A percentile compares a stretch with the other conserved stretches of the same genome.
Evolutionary conservation across 1,140 invertebrate species (phyloP).

Genomic region (Ostrea edulis): DNA sequence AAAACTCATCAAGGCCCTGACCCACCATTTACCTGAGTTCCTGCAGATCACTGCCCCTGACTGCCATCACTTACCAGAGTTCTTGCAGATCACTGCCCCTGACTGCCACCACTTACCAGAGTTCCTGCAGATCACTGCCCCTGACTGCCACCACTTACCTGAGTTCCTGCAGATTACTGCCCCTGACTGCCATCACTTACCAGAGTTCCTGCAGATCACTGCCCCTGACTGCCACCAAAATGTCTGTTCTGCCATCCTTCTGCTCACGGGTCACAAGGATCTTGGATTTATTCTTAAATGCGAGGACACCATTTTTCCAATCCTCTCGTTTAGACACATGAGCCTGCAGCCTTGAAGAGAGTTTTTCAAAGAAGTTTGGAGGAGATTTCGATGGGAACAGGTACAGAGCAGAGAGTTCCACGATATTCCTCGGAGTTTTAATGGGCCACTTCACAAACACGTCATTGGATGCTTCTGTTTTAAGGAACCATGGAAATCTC

Average conservation of each 20-base stretch:
- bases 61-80: constrained; percentile 68
- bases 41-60: constrained; percentile 70
- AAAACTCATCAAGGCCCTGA: too few species aligned
- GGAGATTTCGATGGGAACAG: constrained; percentile 69
- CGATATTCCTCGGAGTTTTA: constrained; percentile 63
- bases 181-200: constrained; percentile 67
- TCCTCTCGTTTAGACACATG: constrained; percentile 68
- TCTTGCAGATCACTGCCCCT: constrained; percentile 72
- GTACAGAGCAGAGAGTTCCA: constrained; percentile 68
- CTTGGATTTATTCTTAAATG: constrained; percentile 63
- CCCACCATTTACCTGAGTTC: constrained; percentile 67
- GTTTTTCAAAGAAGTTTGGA: constrained; percentile 76
- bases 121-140: constrained; percentile 71
- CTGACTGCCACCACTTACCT: constrained; percentile 69
- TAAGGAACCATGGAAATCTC: constrained; percentile 75
- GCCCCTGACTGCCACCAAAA: constrained; percentile 68
- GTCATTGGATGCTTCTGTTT: constrained; percentile 60
- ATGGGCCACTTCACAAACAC: constrained; percentile 66
- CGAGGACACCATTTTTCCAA: constrained; percentile 74
- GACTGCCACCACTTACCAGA: constrained; percentile 70
- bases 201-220: constrained; percentile 73
- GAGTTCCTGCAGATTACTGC: constrained; percentile 71
- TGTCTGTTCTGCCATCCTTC: constrained; percentile 51
- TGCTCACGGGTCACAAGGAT: constrained; percentile 66
- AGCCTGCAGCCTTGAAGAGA: constrained; percentile 71